Base-by-base conservation (phyloP, 2,797 vertebrate genomes). In the Anguilla pacifica region DNA sequence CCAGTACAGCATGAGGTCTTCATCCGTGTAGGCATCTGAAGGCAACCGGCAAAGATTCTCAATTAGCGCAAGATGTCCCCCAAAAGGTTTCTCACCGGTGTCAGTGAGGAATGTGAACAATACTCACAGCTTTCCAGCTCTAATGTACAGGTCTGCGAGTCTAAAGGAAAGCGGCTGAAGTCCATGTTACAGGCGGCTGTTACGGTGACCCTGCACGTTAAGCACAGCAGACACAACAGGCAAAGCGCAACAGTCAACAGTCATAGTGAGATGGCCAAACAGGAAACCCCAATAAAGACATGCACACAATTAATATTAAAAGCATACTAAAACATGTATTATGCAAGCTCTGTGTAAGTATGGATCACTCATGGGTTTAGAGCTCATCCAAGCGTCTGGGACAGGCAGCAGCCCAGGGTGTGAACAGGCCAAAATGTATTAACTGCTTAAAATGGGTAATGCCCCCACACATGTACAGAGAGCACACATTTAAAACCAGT, bases 141-240 rank as follows among this genome's bases (percentile, higher is more conserved):
- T 93, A 99, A 91, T 0, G 98, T 97, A 91, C 98, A 99, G 0
- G 97, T 99, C 95, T 99, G 98, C 0, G 98, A 97, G 94, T 99
- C 98, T 93, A 99, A 90, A 15, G 98, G 98, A 88, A 99, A 99
- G 51, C 94, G 97, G 86, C 97, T 99, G 95, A 99, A 99, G 93
- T 99, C 98, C 98, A 99, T 99, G 93, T 98, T 98, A 92, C 98
- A 99, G 86, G 98, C 98, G 35, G 98, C 97, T 11, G 98, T 99
- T 81, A 99, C 98, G 0, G 98, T 99, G 91, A 99, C 96, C 95
- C 98, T 99, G 91, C 28, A 93, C 61, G 92, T 90, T 81, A 0
- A 0, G 94, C 93, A 86, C 39, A 9, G 53, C n/a, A 85, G 87
- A 55, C 39, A 59, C 15, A 90, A 39, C 35, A 22, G 28, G 22